Base-by-base conservation (phyloP, 2,888 invertebrate genomes). In the Graphium colonna region DNA sequence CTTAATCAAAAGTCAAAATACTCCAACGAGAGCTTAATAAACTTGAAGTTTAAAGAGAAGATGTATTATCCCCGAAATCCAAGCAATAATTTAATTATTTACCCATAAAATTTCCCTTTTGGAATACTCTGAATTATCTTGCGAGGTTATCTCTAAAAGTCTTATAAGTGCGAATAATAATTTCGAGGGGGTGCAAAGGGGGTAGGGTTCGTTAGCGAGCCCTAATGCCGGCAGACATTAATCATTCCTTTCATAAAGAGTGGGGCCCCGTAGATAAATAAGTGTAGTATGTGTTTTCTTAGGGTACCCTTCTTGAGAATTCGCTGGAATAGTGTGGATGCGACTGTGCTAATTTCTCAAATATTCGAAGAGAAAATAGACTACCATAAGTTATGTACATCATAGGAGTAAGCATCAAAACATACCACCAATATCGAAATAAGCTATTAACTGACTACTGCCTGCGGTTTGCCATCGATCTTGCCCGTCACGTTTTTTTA, bases 211-310 rank as follows among this genome's bases (percentile, higher is more conserved):
- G 83, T 87, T 87, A 84, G 81, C 71, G 65, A 69, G 78, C 83
- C 88, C 82, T 87, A 88, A 87, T 86, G 87, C 85, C 77, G 79
- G 82, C 81, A 85, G 81, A 86, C 89, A 88, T 89, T 89, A 89
- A 89, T 89, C 89, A 89, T 88, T 85, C 87, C 89, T 88, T 89
- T 89, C 89, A 88, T 87, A 88, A 89, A 88, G 88, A 88, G 86
- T 85, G 84, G 86, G 82, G 82, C 73, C 68, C 75, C 75, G 78
- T 84, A 88, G 89, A 89, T 89, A 89, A 89, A 89, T 89, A 89
- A 89, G 84, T 88, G 85, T 88, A 88, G 82, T 88, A 88, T 86
- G 87, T 88, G 83, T 86, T 88, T 89, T 89, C 89, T 89, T 87
- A 83, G 88, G 83, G 82, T 83, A 86, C 83, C 82, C 77, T 81